phyloP scores from a whole-genome alignment of 2,888 invertebrate genomes.

The Heliconius hortense region DNA sequence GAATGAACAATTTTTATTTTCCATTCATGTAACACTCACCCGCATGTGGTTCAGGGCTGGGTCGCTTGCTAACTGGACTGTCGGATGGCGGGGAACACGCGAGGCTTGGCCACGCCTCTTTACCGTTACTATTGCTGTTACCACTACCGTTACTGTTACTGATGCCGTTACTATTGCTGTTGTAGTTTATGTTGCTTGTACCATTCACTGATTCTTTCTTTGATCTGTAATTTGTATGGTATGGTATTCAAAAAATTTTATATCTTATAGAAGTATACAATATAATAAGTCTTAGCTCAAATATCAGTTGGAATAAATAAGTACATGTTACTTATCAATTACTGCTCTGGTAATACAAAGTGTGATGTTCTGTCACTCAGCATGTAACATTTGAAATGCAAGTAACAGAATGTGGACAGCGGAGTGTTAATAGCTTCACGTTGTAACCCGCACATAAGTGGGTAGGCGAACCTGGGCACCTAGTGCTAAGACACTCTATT shows the following conservation, averaged over 20 bases:
- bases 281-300: not conserved
- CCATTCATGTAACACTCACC: conserved; percentile 47
- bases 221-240: conserved; percentile 57
- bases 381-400: too few relatives aligned
- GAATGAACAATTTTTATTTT: not conserved
- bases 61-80: conserved; percentile 67
- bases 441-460: too few relatives aligned
- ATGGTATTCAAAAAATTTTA: too few relatives aligned
- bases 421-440: too few relatives aligned
- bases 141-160: conserved; percentile 41
- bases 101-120: conserved; percentile 89
- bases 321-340: not conserved
- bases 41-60: conserved; percentile 68
- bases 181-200: conserved; percentile 45
- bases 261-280: too few relatives aligned
- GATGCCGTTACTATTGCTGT: conserved; percentile 46
- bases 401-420: too few relatives aligned
- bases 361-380: too few relatives aligned
- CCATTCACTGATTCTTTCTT: conserved; percentile 65
- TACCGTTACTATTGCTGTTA: conserved; percentile 66
- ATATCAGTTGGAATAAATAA: not conserved
- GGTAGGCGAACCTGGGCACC: too few relatives aligned
- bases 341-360: too few relatives aligned
- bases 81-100: conserved; percentile 80
- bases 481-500: too few relatives aligned